Percentiles rank a stretch among this genome's conserved stretches.
Evolutionary conservation across 2,888 invertebrate genomes (phyloP).

Genomic region (Embidobia sp.): DNA sequence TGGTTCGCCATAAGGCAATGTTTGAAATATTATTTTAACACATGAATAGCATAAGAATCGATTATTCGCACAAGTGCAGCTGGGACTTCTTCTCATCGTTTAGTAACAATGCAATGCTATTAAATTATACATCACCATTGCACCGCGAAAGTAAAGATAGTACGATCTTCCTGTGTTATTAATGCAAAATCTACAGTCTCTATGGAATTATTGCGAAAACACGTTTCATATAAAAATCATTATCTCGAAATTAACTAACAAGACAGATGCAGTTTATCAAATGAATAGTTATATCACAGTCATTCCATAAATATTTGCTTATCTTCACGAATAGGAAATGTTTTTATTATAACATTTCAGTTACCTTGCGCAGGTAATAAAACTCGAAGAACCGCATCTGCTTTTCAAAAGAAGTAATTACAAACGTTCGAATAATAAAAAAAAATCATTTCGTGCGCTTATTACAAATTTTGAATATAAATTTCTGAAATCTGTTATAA

Average conservation of each 20-base stretch:
- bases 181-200: constrained; percentile 38
- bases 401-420: no score
- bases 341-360: no score
- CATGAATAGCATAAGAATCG: constrained; percentile 40
- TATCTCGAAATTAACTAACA: not conserved
- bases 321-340: no score
- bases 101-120: constrained; percentile 36
- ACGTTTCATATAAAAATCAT: constrained; percentile 27
- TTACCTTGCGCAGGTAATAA: no score
- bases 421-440: no score
- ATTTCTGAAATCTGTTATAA: no score
- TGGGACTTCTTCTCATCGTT: constrained; percentile 45
- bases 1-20: constrained; percentile 19
- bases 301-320: no score
- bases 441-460: no score
- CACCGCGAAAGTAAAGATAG: constrained; percentile 30
- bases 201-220: constrained; percentile 29
- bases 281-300: no score
- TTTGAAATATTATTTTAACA: constrained; percentile 38
- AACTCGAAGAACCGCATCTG: no score
- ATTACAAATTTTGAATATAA: no score
- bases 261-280: not conserved
- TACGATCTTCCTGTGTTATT: constrained; percentile 15
- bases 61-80: constrained; percentile 46
- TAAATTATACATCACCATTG: constrained; percentile 40